Percentiles rank a stretch among this genome's conserved stretches.
Conservation (phyloP, 2,797 vertebrate species). For the Sebastes iracundus region DNA sequence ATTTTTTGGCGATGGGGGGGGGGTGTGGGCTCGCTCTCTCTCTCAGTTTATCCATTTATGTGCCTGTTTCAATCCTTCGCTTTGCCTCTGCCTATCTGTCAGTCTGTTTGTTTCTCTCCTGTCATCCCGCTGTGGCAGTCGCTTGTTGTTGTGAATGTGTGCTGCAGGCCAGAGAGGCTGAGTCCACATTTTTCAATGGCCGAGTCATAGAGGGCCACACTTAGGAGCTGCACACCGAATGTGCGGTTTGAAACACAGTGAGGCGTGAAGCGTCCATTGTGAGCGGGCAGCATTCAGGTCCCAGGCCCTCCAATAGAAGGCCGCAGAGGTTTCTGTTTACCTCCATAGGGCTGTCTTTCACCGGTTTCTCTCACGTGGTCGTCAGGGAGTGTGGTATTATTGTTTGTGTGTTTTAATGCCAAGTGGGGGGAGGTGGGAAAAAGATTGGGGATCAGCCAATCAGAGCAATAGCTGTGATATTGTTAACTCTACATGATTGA, state of each 20-base stretch:
- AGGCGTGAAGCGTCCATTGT: conserved; percentile 76
- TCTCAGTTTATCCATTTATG: conserved; percentile 30
- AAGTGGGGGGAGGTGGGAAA: conserved; percentile 27
- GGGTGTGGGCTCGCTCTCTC: background rate
- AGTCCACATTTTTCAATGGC: conserved; percentile 72
- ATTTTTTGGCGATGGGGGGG: background rate
- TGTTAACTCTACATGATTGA: background rate
- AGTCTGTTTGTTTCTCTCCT: conserved; percentile 21
- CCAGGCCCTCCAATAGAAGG: conserved; percentile 57
- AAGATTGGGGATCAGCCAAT: conserved; percentile 2
- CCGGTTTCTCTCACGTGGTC: conserved; percentile 41
- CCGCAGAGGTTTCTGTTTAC: conserved; percentile 72
- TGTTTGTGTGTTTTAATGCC: conserved; percentile 46
- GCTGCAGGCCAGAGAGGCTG: conserved; percentile 68
- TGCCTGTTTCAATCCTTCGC: conserved; percentile 14
- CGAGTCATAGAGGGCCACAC: conserved; percentile 61
- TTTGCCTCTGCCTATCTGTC: conserved; percentile 14
- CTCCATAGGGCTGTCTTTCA: conserved; percentile 56
- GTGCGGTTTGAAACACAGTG: conserved; percentile 66
- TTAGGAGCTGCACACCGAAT: conserved; percentile 62
- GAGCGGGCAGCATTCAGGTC: conserved; percentile 61
- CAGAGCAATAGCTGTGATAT: conserved; percentile 12
- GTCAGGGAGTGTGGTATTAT: conserved; percentile 32
- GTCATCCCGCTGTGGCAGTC: background rate
- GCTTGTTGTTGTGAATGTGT: conserved; percentile 54